Evolutionary conservation across 2,113 vertebrate genomes (phyloP), one percentile per base, ranked within the genome.

Genomic region (Tenrec ecaudatus): DNA sequence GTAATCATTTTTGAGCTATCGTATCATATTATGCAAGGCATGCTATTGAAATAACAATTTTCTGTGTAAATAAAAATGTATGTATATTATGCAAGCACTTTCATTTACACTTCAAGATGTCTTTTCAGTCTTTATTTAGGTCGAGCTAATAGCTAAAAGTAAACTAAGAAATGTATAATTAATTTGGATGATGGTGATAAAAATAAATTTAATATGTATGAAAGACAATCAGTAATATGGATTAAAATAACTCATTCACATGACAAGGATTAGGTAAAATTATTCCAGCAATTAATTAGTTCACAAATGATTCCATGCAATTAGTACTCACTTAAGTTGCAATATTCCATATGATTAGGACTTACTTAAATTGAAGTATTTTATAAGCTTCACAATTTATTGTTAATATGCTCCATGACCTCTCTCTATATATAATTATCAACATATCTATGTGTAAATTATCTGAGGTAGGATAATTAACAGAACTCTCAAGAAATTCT

Each of bases 1-100:
- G 64, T 43, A 86, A 76, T 87, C 20, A 60, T 66, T 94, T 91
- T 25, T 92, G 58, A 88, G 31, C 11, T 95, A 86, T 90, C 27
- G n/a, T 92, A 83, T 93, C 75, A 62, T 47, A 82, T 87, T 95
- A 95, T 94, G 40, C n/a, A 78, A 95, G 7, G 16, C 16, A 84
- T 40, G 1, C 2, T 92, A 20, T 88, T 78, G 71, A 95, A 80
- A 83, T 86, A 25, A 57, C 64, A 94, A 78, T 69, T 27, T 40
- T 88, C 16, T 73, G 0, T 82, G 22, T 79, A 91, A 64, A 85
- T 78, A 31, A 95, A 95, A 93, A 86, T 92, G 25, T 29, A 57
- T 66, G 0, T 58, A 60, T 93, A 40, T 68, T 84, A 53, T 62
- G 23, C 60, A 89, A 58, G 71, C 0, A 66, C 19, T 57, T 92